Evolutionary conservation across 2,888 invertebrate species (phyloP).

Genomic region (Amorpha juglandis): DNA sequence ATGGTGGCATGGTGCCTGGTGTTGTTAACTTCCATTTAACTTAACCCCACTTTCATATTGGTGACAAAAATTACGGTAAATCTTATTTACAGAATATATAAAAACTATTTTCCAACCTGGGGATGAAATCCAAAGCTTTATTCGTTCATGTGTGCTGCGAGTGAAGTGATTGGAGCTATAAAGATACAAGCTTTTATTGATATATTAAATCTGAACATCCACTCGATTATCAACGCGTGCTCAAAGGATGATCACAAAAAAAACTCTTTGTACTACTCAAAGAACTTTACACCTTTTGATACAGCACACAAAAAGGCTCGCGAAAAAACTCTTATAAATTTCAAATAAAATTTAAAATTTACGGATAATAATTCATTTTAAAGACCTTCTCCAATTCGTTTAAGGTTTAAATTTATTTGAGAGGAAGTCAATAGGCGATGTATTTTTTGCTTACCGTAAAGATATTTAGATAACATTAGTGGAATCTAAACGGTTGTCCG

Average conservation of each 20-base stretch:
- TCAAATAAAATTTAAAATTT: constrained; percentile 45
- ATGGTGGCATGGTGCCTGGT: too few relatives aligned
- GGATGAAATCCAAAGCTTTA: background rate
- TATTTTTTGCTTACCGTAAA: constrained; percentile 59
- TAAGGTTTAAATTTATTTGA: constrained; percentile 27
- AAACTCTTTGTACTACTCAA: constrained; percentile 52
- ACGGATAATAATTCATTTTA: background rate
- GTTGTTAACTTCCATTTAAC: too few relatives aligned
- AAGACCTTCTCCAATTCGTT: background rate
- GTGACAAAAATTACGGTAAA: too few relatives aligned
- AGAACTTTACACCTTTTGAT: constrained; percentile 67
- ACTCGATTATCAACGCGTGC: constrained; percentile 73
- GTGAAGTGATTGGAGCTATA: background rate
- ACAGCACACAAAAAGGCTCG: constrained; percentile 54
- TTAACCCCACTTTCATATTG: too few relatives aligned
- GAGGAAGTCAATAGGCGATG: constrained; percentile 21
- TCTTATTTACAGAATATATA: too few relatives aligned
- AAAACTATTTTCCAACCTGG: background rate
- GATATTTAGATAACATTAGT: constrained; percentile 82
- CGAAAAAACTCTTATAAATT: constrained; percentile 65
- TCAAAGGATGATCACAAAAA: constrained; percentile 66
- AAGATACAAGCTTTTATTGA: background rate
- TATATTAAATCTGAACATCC: constrained; percentile 3
- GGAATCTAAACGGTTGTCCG: constrained; percentile 80
- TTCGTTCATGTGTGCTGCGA: background rate